These are phyloP conservation scores for Falco cherrug DNA, from an alignment of 2,797 vertebrate genomes.

Conservation along the genomic window DNA sequence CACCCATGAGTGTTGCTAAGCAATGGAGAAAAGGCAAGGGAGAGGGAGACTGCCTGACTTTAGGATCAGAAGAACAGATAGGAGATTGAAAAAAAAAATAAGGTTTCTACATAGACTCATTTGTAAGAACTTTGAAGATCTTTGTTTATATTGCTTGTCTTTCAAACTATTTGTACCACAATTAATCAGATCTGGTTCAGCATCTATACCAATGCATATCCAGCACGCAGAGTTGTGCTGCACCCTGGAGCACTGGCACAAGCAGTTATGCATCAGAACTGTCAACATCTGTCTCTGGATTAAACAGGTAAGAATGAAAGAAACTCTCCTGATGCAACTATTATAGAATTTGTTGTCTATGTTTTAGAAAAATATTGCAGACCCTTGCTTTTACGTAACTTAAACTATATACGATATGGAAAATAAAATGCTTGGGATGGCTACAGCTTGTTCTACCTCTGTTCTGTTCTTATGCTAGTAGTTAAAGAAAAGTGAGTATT, in stretches of 20 bases:
- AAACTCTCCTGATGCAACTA: not conserved
- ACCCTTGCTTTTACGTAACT: not conserved
- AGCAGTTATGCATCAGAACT: not conserved
- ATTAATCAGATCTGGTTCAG: not conserved
- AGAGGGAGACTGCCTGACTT: conserved; percentile 27
- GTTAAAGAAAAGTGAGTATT: not conserved
- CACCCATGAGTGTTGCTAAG: conserved; percentile 75
- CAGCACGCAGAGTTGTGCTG: not conserved
- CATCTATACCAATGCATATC: not conserved
- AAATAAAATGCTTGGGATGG: not conserved
- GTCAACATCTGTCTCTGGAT: conserved; percentile 30
- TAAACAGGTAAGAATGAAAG: conserved; percentile 49
- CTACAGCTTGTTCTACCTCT: not conserved
- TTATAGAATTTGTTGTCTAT: not conserved
- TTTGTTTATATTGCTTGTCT: not conserved
- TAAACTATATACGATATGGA: not conserved
- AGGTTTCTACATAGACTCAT: not conserved
- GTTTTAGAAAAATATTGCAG: not conserved
- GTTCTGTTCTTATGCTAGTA: not conserved
- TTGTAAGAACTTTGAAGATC: not conserved
- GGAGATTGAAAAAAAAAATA: conserved; percentile 8
- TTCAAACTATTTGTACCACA: not conserved
- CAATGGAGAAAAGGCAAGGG: conserved; percentile 52
- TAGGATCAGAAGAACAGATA: not conserved
- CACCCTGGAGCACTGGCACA: conserved; percentile 6